A percentile compares a stretch with the other conserved stretches of the same genome.
phyloP scores from a whole-genome alignment of 2,113 vertebrate genomes.

The Pan troglodytes region NHGRI_mPanTro3-v2.1_pri NC_072401.2:5647001-5647500 shows the following conservation, averaged over 20 bases:
- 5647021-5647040: not conserved
- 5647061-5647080: not conserved
- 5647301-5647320: accelerated
- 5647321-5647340: not conserved
- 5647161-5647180: not conserved
- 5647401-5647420: not conserved
- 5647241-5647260: not conserved
- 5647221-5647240: not conserved
- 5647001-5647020: accelerated
- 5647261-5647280: not conserved
- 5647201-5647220: too few relatives aligned
- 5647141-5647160: not conserved
- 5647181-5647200: accelerated
- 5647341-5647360: not conserved
- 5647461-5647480: accelerated
- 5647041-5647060: not conserved
- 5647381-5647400: not conserved
- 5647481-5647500: too few relatives aligned
- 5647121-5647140: not conserved
- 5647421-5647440: not conserved
- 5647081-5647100: too few relatives aligned
- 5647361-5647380: not conserved
- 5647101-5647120: not conserved
- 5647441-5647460: not conserved
- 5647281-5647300: too few relatives aligned